phyloP scores from a whole-genome alignment of 1,140 invertebrate genomes.

The Harlomillsia oculata region DNA sequence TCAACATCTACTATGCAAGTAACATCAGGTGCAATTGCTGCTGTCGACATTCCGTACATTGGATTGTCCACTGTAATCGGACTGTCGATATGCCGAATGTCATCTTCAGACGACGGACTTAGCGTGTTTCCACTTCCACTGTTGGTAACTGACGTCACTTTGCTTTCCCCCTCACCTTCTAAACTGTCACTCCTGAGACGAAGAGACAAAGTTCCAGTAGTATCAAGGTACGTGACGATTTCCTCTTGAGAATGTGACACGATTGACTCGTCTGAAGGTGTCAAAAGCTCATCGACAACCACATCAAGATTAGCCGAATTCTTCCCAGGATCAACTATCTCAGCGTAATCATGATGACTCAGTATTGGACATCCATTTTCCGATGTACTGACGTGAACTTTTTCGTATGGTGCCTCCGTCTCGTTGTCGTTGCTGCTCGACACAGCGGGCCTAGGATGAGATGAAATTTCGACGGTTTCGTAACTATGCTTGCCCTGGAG shows the following conservation, averaged over 20 bases:
- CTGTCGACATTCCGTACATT: slow-evolving; percentile 25
- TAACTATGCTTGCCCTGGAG: slow-evolving; percentile 2
- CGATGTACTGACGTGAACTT: slow-evolving; percentile 24
- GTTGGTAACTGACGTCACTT: too few species aligned
- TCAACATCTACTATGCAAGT: not conserved
- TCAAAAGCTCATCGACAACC: not conserved
- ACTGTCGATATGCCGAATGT: slow-evolving; percentile 32
- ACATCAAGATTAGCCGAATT: not conserved
- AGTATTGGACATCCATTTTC: not conserved
- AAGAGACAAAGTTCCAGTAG: slow-evolving; percentile 3
- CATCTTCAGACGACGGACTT: too few species aligned
- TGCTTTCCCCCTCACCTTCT: slow-evolving; percentile 8
- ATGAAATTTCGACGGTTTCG: slow-evolving; percentile 13
- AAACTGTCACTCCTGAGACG: slow-evolving; percentile 23
- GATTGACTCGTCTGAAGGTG: slow-evolving; percentile 14
- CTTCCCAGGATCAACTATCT: slow-evolving; percentile 9
- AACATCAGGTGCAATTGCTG: not conserved
- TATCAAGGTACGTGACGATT: slow-evolving; percentile 24
- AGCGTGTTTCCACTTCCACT: too few species aligned
- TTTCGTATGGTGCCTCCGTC: slow-evolving; percentile 22
- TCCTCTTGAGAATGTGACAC: slow-evolving; percentile 25
- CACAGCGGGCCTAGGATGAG: not conserved
- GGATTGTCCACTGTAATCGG: slow-evolving; percentile 28
- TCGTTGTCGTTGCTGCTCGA: slow-evolving; percentile 10
- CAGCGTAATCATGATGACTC: slow-evolving; percentile 25